phyloP scores from a whole-genome alignment of 2,113 vertebrate genomes.

The Myiagra hebetior region DNA sequence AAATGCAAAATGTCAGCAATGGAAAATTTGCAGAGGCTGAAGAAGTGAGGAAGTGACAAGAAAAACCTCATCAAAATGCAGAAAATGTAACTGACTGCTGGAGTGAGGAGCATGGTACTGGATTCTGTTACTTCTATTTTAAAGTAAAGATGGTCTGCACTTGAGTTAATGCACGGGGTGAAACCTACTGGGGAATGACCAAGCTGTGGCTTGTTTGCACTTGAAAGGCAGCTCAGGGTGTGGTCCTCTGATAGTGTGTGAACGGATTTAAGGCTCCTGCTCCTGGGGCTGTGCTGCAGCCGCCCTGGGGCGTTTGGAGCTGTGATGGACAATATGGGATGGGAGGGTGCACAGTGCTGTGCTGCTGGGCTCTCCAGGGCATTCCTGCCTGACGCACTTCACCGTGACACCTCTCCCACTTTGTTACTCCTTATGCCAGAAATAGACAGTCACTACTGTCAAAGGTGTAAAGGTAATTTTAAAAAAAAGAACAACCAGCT shows the following conservation, averaged over 20 bases:
- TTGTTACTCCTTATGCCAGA: background rate
- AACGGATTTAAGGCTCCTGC: background rate
- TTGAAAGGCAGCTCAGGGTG: background rate
- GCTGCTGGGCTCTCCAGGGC: background rate
- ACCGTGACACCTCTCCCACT: background rate
- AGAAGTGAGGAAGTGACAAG: background rate
- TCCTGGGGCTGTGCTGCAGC: background rate
- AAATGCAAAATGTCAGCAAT: background rate
- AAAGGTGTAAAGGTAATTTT: background rate
- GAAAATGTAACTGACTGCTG: background rate
- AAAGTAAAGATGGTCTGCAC: background rate
- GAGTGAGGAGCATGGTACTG: background rate
- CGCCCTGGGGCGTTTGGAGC: background rate
- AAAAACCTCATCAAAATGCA: background rate
- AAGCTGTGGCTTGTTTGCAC: slow-evolving; percentile 7
- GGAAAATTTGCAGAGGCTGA: background rate
- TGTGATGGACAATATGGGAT: background rate
- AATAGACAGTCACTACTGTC: background rate
- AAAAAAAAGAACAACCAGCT: background rate
- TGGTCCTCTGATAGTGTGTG: background rate
- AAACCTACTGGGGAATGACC: background rate
- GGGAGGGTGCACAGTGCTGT: background rate
- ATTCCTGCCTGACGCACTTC: background rate
- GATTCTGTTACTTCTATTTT: background rate
- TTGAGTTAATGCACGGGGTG: background rate